These are phyloP conservation scores for Lagocephalus sceleratus DNA, from an alignment of 2,797 vertebrate genomes.

Conservation along the genomic window DNA sequence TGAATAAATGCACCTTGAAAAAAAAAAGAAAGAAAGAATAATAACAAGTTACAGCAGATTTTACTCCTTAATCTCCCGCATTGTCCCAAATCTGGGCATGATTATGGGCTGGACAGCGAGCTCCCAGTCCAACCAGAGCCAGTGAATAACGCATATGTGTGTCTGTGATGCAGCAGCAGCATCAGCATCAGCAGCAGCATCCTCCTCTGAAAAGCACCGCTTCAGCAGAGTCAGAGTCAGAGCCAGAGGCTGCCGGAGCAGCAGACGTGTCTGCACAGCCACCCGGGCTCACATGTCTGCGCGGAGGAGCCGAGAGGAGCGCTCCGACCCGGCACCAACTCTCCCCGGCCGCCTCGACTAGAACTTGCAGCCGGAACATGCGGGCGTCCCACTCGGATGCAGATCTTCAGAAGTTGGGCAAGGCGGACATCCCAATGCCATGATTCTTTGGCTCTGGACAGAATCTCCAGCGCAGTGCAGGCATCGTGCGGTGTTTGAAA, in stretches of 20 bases:
- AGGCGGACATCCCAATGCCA: constrained; percentile 37
- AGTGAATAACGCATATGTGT: constrained; percentile 43
- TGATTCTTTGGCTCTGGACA: constrained; percentile 51
- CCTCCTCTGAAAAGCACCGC: constrained; percentile 37
- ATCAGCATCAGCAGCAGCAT: constrained; percentile 37
- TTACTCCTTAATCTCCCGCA: no score
- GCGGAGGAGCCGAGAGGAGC: not conserved
- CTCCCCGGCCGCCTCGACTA: constrained; percentile 30
- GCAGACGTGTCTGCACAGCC: constrained; percentile 22
- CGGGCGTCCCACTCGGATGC: constrained; percentile 51
- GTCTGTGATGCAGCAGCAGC: constrained; percentile 38
- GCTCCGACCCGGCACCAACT: constrained; percentile 16
- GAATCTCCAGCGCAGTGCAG: constrained; percentile 37
- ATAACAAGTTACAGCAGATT: no score
- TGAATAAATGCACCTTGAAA: no score
- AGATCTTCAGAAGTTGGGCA: constrained; percentile 66
- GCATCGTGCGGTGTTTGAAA: constrained; percentile 22
- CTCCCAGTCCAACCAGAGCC: constrained; percentile 42
- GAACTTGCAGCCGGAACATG: constrained; percentile 49
- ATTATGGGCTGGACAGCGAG: constrained; percentile 4
- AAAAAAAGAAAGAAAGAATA: no score
- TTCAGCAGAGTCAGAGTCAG: constrained; percentile 45
- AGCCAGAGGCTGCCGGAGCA: constrained; percentile 49
- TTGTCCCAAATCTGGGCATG: no score
- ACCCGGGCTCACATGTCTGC: not conserved